phyloP scores from a whole-genome alignment of 1,140 invertebrate species.

The Chelonus insularis region DNA sequence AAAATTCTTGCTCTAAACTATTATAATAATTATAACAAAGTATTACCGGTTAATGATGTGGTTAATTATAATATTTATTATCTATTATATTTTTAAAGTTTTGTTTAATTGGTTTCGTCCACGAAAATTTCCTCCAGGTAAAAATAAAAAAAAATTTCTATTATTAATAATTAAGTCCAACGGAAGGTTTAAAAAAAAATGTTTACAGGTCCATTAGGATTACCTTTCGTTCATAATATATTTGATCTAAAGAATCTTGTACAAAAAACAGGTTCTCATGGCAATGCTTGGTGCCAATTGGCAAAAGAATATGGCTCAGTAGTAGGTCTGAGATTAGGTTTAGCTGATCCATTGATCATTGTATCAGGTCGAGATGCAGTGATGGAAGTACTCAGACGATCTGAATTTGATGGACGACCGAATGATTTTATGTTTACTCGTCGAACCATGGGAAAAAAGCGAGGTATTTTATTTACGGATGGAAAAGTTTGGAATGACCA shows the following conservation, averaged over 20 bases:
- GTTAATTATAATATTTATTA: constrained; percentile 1
- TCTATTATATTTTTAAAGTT: constrained; percentile 26
- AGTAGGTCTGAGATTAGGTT: constrained; percentile 43
- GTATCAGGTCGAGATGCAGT: constrained; percentile 48
- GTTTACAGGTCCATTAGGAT: constrained; percentile 44
- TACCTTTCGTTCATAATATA: constrained; percentile 53
- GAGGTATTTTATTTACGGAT: constrained; percentile 52
- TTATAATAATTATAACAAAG: too few species aligned
- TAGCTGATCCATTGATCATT: constrained; percentile 42
- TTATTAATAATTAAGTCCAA: too few species aligned
- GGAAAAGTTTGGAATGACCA: constrained; percentile 50
- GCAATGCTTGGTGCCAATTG: constrained; percentile 40
- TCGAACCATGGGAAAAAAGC: constrained; percentile 39
- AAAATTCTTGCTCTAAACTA: too few species aligned
- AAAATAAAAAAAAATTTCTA: constrained; percentile 2
- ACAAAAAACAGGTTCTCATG: constrained; percentile 44
- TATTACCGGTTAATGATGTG: constrained; percentile 5
- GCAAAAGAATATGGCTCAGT: constrained; percentile 49
- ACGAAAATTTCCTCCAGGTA: constrained; percentile 42
- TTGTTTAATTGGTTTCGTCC: constrained; percentile 28
- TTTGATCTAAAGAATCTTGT: constrained; percentile 44
- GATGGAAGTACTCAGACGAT: constrained; percentile 42
- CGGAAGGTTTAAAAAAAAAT: constrained; percentile 10
- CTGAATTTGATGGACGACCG: constrained; percentile 53
- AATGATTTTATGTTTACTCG: constrained; percentile 41